Conservation (phyloP, 2,888 invertebrate species). For the Leucozona laternaria region DNA sequence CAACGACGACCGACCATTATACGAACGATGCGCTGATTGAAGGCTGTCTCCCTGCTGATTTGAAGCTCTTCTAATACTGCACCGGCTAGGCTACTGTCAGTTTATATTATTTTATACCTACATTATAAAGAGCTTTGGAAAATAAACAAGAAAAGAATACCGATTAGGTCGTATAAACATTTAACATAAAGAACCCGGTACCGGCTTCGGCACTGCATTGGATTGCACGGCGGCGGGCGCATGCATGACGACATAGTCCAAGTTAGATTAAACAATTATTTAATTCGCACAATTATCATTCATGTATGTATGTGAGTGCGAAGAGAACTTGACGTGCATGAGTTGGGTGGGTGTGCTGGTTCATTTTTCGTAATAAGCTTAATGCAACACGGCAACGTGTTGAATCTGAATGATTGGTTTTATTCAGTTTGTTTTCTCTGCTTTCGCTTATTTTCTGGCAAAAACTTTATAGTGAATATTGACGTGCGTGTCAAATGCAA, state of each 20-base stretch:
- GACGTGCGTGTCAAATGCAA: not conserved
- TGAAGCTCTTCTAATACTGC: constrained; percentile 39
- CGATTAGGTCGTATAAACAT: constrained; percentile 41
- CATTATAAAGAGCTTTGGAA: constrained; percentile 49
- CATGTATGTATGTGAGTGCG: not conserved
- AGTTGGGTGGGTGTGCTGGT: constrained; percentile 15
- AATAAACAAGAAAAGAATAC: constrained; percentile 61
- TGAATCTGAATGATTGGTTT: constrained; percentile 54
- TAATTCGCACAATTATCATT: constrained; percentile 57
- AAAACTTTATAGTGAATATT: not conserved
- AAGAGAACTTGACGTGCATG: constrained; percentile 4
- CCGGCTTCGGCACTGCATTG: not conserved
- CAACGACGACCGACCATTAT: not conserved
- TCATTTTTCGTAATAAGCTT: constrained; percentile 1
- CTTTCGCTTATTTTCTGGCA: not conserved
- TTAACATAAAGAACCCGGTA: constrained; percentile 34
- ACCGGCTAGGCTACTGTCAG: constrained; percentile 27
- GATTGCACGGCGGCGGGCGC: not conserved
- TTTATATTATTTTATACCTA: constrained; percentile 33
- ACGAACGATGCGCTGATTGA: constrained; percentile 37
- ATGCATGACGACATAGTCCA: constrained; percentile 47
- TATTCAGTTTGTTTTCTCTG: not conserved
- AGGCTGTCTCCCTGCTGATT: constrained; percentile 49
- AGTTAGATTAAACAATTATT: constrained; percentile 14
- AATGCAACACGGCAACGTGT: constrained; percentile 31